These are phyloP conservation scores for Pangasius macronema DNA, from an alignment of 2,797 vertebrate genomes.

Conservation along the genomic window DNA sequence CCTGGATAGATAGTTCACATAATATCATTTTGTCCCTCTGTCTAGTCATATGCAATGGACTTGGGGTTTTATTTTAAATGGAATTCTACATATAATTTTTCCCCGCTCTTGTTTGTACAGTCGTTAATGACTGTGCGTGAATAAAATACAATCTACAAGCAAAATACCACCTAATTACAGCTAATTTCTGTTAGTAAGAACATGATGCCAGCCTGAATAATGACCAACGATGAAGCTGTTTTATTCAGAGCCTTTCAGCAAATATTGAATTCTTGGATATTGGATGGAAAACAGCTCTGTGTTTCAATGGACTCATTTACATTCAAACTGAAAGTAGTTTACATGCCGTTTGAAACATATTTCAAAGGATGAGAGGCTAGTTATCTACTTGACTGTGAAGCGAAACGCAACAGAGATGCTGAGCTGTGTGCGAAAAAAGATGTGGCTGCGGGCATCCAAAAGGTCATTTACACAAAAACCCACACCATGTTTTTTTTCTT, in stretches of 20 bases:
- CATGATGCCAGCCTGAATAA: neutral
- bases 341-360: conserved; percentile 5
- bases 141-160: neutral
- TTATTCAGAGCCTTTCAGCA: neutral
- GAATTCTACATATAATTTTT: neutral
- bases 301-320: conserved; percentile 24
- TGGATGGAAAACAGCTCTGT: conserved; percentile 7
- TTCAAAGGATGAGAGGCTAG: conserved; percentile 35
- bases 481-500: neutral
- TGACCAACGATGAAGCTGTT: neutral
- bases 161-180: neutral
- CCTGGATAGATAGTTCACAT: neutral
- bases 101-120: neutral
- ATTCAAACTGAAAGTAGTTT: conserved; percentile 26
- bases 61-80: neutral
- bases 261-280: conserved; percentile 25
- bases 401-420: conserved; percentile 38
- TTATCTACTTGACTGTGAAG: conserved; percentile 26
- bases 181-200: neutral
- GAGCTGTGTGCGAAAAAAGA: conserved; percentile 26
- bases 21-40: neutral
- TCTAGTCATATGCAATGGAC: neutral
- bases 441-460: conserved; percentile 9
- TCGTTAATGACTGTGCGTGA: neutral
- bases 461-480: conserved; percentile 40